Conservation (phyloP, 2,888 invertebrate genomes). For the Agonopterix alstromeriana region DNA sequence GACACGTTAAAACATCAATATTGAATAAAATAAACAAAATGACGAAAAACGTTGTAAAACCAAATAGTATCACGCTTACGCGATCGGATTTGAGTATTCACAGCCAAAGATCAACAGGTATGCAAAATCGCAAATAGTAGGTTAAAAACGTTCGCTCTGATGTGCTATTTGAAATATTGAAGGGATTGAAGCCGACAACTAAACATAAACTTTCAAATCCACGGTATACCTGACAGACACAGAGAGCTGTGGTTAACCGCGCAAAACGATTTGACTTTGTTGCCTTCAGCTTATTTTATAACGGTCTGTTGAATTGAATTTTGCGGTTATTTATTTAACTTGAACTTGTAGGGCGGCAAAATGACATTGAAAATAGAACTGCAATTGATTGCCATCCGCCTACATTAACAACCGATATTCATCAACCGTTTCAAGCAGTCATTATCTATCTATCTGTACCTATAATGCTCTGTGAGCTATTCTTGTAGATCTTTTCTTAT, state of each 20-base stretch:
- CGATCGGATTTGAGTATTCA: constrained; percentile 19
- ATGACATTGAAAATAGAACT: background rate
- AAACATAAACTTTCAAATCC: constrained; percentile 64
- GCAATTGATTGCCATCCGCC: no score
- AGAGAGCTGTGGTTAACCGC: constrained; percentile 69
- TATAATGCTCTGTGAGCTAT: no score
- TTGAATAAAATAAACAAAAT: no score
- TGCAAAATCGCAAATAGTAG: constrained; percentile 29
- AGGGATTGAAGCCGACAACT: constrained; percentile 43
- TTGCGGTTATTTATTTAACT: constrained; percentile 75
- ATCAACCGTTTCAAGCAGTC: no score
- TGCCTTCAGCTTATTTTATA: constrained; percentile 70
- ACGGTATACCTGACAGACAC: constrained; percentile 56
- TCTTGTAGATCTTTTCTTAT: no score
- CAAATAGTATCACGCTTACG: constrained; percentile 29
- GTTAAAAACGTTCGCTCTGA: constrained; percentile 30
- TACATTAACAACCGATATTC: no score
- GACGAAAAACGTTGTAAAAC: constrained; percentile 25
- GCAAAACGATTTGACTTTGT: constrained; percentile 72
- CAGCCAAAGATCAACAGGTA: constrained; percentile 47
- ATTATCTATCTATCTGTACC: no score
- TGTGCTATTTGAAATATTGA: constrained; percentile 45
- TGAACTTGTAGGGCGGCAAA: constrained; percentile 1
- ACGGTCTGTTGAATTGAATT: constrained; percentile 74
- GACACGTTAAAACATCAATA: no score